Evolutionary conservation across 1,140 invertebrate genomes (phyloP), one percentile per base, ranked within the genome.

Genomic region (Halictus rubicundus): DNA sequence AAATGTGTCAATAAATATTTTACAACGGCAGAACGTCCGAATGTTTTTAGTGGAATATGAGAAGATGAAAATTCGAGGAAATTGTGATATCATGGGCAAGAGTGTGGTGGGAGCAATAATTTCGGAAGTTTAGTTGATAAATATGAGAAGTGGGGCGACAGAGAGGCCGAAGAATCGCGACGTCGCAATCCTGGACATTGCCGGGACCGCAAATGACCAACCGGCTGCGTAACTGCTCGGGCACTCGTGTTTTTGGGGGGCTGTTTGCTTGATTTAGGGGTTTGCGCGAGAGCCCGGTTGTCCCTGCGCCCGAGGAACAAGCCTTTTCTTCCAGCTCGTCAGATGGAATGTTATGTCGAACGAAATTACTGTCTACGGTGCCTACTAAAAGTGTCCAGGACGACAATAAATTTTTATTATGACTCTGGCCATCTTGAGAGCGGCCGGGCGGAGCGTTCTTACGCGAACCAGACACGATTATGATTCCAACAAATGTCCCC

Each of bases 241-340:
- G 78, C 87, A 86, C 87, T 64, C 73, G 73, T 89, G 85, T 81
- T 90, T 88, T 90, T 88, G 66, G 65, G 82, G 80, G 85, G 85
- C 83, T 88, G 85, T 90, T 91, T 88, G 85, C 84, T 92, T 92
- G 91, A 92, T 92, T 92, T 92, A 92, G 87, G 87, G 84, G 76
- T 77, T 70, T 14, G 12, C 12, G 42, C 42, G 73, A 85, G 73
- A 85, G 82, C 68, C 37, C 74, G 81, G 68, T 76, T 70, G 76
- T 83, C 76, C 82, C 75, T 9, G 27, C 27, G 77, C 54, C 80
- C 68, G 78, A 63, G 61, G 83, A 83, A 75, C 83, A 89, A 90
- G 87, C 87, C 84, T 90, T 46, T 88, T 88, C 87, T 86, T 84
- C 65, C 78, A 39, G 32, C 57, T 54, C 69, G 79, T 69, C 71